Conservation (phyloP, 2,797 vertebrate genomes). For the Steatocranus sp. region DNA sequence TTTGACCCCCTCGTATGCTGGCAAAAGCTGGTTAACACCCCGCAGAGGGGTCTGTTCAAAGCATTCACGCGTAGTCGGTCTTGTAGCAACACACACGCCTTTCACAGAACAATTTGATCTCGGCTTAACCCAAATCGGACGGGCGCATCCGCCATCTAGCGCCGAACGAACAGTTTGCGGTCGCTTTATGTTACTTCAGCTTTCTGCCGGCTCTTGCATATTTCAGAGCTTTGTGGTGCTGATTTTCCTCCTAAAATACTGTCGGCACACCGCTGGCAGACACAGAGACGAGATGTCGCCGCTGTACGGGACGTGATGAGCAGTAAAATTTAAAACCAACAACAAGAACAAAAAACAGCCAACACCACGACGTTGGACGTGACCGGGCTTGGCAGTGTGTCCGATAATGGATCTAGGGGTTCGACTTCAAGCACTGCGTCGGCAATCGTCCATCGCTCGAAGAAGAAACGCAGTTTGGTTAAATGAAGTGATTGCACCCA, state of each 20-base stretch:
- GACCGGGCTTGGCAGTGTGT: slow-evolving; percentile 57
- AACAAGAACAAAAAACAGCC: not conserved
- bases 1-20: not conserved
- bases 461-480: not conserved
- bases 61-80: not conserved
- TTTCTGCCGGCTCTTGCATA: not conserved
- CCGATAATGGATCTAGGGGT: slow-evolving; percentile 62
- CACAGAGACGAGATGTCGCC: not conserved
- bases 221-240: slow-evolving; percentile 3
- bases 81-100: slow-evolving; percentile 3
- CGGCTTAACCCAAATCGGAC: slow-evolving; percentile 70
- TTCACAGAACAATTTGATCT: slow-evolving; percentile 59
- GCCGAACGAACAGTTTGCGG: slow-evolving; percentile 49
- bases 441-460: slow-evolving; percentile 11
- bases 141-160: slow-evolving; percentile 53
- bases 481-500: not conserved
- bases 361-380: slow-evolving; percentile 48
- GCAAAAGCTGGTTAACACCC: not conserved
- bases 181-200: slow-evolving; percentile 39
- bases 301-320: slow-evolving; percentile 29
- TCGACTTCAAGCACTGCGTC: slow-evolving; percentile 65
- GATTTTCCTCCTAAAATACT: not conserved
- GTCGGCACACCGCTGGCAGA: not conserved
- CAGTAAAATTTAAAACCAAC: not conserved
- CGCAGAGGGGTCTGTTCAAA: not conserved